These are phyloP conservation scores for Ictalurus furcatus DNA, from an alignment of 2,113 vertebrate genomes.

Conservation along the genomic window DNA sequence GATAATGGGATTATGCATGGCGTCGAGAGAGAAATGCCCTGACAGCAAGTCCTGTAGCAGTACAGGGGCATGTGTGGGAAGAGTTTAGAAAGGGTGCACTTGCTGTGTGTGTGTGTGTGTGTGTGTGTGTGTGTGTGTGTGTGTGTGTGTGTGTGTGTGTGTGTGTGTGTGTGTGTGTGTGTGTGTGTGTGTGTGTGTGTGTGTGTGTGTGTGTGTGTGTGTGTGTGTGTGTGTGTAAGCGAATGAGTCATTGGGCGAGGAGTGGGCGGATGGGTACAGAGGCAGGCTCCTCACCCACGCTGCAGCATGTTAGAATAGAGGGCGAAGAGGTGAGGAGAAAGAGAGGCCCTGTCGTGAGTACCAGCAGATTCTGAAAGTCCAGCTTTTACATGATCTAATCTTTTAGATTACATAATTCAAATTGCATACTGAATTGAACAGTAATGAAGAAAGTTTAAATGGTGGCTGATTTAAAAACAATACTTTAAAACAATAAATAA, in stretches of 20 bases:
- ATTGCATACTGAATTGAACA: slow-evolving; percentile 6
- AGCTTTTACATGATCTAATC: slow-evolving; percentile 18
- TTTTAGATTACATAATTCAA: slow-evolving; percentile 1
- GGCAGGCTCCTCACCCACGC: slow-evolving; percentile 52
- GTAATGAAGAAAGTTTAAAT: slow-evolving; percentile 1
- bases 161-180: slow-evolving; percentile 30
- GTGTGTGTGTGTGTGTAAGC: slow-evolving; percentile 26
- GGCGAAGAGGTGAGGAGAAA: slow-evolving; percentile 43
- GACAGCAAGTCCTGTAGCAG: slow-evolving; percentile 65
- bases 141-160: slow-evolving; percentile 37
- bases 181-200: slow-evolving; percentile 26
- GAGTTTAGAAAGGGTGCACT: slow-evolving; percentile 65
- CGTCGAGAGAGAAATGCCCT: slow-evolving; percentile 42
- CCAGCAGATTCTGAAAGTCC: slow-evolving; percentile 10
- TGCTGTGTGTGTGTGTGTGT: slow-evolving; percentile 42
- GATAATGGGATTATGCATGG: slow-evolving; percentile 56
- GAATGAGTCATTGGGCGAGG: slow-evolving; percentile 45
- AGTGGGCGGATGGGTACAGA: slow-evolving; percentile 52
- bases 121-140: slow-evolving; percentile 28
- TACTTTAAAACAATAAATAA: neutral
- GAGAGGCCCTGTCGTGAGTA: slow-evolving; percentile 36
- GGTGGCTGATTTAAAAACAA: neutral
- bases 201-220: slow-evolving; percentile 35
- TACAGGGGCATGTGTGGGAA: slow-evolving; percentile 67
- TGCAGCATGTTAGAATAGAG: slow-evolving; percentile 41